Evolutionary conservation across 2,888 invertebrate species (phyloP).

Genomic region (Xanthorhoe spadicearia): DNA sequence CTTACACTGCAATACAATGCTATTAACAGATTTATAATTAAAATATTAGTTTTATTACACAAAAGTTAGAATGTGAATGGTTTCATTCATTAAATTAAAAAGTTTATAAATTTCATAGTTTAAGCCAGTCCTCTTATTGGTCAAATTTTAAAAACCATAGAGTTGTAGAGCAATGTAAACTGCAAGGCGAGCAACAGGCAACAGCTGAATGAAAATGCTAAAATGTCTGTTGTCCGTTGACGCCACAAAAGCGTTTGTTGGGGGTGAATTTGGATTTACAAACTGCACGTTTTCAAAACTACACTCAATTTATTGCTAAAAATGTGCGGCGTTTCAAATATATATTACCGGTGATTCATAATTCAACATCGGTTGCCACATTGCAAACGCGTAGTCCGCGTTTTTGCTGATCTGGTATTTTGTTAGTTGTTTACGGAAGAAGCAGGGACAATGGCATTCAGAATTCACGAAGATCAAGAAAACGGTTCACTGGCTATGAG

Average conservation of each 20-base stretch:
- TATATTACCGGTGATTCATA: slow-evolving; percentile 43
- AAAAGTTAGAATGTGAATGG: no score
- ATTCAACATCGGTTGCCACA: slow-evolving; percentile 60
- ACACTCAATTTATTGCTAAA: slow-evolving; percentile 59
- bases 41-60: no score
- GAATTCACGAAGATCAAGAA: slow-evolving; percentile 91
- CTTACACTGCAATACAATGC: no score
- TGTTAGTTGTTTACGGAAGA: slow-evolving; percentile 72
- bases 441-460: slow-evolving; percentile 87
- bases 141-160: slow-evolving; percentile 71
- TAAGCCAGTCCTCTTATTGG: slow-evolving; percentile 59
- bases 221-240: slow-evolving; percentile 83
- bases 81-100: no score
- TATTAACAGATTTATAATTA: no score
- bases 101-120: slow-evolving; percentile 33
- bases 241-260: slow-evolving; percentile 68
- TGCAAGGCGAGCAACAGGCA: slow-evolving; percentile 74
- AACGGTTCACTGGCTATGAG: slow-evolving; percentile 84
- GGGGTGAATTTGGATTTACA: slow-evolving; percentile 67
- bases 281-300: slow-evolving; percentile 53
- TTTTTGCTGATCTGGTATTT: slow-evolving; percentile 55
- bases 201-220: slow-evolving; percentile 72
- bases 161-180: slow-evolving; percentile 67
- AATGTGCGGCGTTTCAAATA: slow-evolving; percentile 59
- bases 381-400: slow-evolving; percentile 55